Conservation (phyloP, 2,797 vertebrate species). For the Pseudomugil tenellus region DNA sequence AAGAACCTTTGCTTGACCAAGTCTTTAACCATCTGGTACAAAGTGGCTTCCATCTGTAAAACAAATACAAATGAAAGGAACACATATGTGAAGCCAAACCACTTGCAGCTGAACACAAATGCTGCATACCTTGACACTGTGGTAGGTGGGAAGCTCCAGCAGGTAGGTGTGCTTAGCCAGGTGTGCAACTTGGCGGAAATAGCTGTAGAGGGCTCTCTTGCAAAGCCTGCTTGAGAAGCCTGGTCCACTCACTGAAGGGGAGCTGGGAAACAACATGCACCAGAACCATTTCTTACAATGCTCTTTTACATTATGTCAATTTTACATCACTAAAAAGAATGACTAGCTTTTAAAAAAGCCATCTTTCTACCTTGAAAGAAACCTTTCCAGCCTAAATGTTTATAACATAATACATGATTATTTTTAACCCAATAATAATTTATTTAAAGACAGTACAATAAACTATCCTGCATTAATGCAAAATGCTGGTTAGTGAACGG, state of each 20-base stretch:
- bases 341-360: neutral
- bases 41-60: conserved; percentile 54
- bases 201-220: conserved; percentile 81
- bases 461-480: too few relatives aligned
- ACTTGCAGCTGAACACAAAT: neutral
- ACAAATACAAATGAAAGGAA: conserved; percentile 8
- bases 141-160: conserved; percentile 73
- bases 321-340: neutral
- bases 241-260: conserved; percentile 78
- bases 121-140: conserved; percentile 75
- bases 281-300: too few relatives aligned
- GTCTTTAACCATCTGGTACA: conserved; percentile 75
- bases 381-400: neutral
- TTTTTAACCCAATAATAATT: too few relatives aligned
- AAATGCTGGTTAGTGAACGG: too few relatives aligned
- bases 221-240: conserved; percentile 81
- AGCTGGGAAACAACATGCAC: conserved; percentile 60
- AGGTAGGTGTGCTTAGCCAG: conserved; percentile 65
- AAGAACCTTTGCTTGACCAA: conserved; percentile 72
- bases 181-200: conserved; percentile 69
- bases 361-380: neutral
- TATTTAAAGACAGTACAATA: too few relatives aligned
- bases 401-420: too few relatives aligned
- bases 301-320: neutral
- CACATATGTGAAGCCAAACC: neutral